These are phyloP conservation scores for Saturnia pavonia DNA, from an alignment of 2,888 invertebrate species.

Conservation along the genomic window DNA sequence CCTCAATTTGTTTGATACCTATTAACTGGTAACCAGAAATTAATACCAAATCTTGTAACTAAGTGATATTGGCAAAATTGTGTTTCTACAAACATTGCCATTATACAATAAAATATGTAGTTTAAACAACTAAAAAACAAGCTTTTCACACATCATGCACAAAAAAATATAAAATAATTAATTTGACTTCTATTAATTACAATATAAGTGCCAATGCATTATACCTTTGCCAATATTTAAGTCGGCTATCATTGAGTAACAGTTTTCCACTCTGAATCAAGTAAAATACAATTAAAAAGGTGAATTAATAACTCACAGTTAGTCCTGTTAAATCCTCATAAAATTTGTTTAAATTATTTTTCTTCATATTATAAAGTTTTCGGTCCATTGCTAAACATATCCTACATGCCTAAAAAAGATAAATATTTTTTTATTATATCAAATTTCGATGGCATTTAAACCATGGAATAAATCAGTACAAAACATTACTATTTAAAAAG, in stretches of 20 bases:
- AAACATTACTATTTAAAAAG: background rate
- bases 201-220: too few species aligned
- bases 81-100: too few species aligned
- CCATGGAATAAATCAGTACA: background rate
- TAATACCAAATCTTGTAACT: too few species aligned
- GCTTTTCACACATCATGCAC: too few species aligned
- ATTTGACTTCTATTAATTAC: too few species aligned
- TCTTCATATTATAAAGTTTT: conserved; percentile 20
- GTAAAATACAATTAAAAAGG: background rate
- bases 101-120: too few species aligned
- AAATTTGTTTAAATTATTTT: conserved; percentile 10
- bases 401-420: conserved; percentile 19
- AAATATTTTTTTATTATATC: background rate
- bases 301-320: conserved; percentile 14
- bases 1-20: too few species aligned
- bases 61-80: too few species aligned
- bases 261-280: background rate
- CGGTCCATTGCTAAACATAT: conserved; percentile 21
- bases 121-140: too few species aligned
- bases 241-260: background rate
- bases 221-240: background rate
- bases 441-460: background rate
- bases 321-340: conserved; percentile 20
- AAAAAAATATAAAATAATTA: too few species aligned
- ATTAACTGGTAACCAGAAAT: too few species aligned